Conservation (phyloP, 2,797 vertebrate species). For the Mus spretus region DNA sequence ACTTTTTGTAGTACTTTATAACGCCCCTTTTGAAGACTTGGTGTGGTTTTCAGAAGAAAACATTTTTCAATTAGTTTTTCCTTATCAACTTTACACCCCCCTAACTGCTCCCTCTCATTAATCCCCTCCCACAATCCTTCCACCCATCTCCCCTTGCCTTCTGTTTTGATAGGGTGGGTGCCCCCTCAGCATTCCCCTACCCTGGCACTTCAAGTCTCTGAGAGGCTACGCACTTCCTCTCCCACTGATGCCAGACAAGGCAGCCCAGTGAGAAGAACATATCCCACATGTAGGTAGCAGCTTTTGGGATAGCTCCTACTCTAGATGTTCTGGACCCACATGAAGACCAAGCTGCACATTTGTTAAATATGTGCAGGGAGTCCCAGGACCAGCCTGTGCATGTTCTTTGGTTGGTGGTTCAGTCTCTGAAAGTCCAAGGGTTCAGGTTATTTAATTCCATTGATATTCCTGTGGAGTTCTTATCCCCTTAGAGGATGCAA, state of each 20-base stretch:
- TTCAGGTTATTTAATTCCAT: background rate
- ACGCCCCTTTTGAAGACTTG: background rate
- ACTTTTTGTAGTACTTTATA: background rate
- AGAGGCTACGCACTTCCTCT: background rate
- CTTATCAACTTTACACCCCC: background rate
- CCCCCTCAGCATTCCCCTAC: background rate
- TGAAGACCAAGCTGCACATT: background rate
- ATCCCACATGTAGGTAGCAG: background rate
- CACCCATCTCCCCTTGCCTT: background rate
- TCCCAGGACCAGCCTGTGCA: background rate
- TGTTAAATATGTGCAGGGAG: background rate
- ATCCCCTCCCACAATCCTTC: background rate
- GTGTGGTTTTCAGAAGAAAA: background rate
- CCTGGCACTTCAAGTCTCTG: background rate
- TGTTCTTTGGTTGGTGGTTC: background rate
- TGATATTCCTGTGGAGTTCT: background rate
- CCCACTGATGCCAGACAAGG: background rate
- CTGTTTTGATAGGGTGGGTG: background rate
- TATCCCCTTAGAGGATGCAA: background rate
- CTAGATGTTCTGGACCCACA: background rate
- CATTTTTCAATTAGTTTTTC: background rate
- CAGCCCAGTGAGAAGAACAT: background rate
- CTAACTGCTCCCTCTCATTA: background rate
- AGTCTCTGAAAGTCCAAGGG: background rate
- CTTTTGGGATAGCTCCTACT: background rate